These are phyloP conservation scores for Pomatostomus ruficeps DNA, from an alignment of 2,113 vertebrate species.

Conservation along the genomic window DNA sequence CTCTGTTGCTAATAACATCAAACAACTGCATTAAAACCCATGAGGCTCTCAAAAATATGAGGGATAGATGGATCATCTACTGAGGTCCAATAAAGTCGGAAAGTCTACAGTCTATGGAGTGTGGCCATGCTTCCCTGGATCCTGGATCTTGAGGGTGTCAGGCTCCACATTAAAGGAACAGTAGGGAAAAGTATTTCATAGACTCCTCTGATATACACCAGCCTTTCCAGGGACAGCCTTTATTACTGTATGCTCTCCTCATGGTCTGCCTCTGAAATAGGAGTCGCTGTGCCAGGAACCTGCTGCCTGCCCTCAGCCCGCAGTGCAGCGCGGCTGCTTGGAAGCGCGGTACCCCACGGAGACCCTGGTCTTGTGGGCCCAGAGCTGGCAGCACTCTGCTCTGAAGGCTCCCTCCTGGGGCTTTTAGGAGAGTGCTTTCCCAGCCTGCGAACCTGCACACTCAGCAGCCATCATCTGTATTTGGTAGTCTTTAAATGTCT, in stretches of 20 bases:
- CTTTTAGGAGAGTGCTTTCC: not conserved
- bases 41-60: not conserved
- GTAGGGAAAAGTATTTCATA: not conserved
- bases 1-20: not conserved
- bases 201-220: not conserved
- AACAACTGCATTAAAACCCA: not conserved
- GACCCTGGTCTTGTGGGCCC: not conserved
- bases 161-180: not conserved
- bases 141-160: not conserved
- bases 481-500: not conserved
- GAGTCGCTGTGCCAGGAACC: not conserved
- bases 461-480: not conserved
- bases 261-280: not conserved
- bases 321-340: accelerated
- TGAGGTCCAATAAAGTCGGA: not conserved
- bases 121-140: not conserved
- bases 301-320: not conserved
- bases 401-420: not conserved
- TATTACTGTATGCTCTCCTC: not conserved
- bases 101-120: not conserved
- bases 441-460: accelerated
- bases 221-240: not conserved
- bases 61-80: not conserved
- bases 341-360: accelerated
- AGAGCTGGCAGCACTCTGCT: not conserved